Conservation (phyloP, 2,888 invertebrate species). For the Malthinus seriepunctatus region DNA sequence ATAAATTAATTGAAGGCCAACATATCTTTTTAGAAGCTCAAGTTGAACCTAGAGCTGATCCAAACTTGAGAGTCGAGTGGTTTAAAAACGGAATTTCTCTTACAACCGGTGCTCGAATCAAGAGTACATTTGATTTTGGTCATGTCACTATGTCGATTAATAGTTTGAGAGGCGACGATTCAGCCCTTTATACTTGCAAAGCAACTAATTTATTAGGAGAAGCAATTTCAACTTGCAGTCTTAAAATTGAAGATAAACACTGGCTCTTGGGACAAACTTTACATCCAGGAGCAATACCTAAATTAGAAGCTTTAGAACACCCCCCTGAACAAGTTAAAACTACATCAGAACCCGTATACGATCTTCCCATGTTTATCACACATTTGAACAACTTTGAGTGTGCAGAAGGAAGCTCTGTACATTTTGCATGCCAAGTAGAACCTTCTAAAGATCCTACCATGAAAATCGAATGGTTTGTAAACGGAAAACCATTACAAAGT, state of each 20-base stretch:
- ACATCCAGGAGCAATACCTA: slow-evolving; percentile 86
- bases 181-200: slow-evolving; percentile 93
- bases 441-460: slow-evolving; percentile 90
- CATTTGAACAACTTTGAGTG: slow-evolving; percentile 90
- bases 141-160: slow-evolving; percentile 90
- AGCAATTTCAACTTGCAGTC: slow-evolving; percentile 88
- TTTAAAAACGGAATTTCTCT: slow-evolving; percentile 88
- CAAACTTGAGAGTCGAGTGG: slow-evolving; percentile 87
- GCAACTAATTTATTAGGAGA: slow-evolving; percentile 92
- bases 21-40: slow-evolving; percentile 87
- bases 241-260: slow-evolving; percentile 87
- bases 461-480: slow-evolving; percentile 93
- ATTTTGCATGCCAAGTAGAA: slow-evolving; percentile 91
- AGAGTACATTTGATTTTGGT: slow-evolving; percentile 96
- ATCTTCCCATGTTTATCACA: slow-evolving; percentile 85
- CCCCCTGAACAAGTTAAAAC: slow-evolving; percentile 70
- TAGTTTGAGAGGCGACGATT: slow-evolving; percentile 85
- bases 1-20: slow-evolving; percentile 83
- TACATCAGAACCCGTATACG: slow-evolving; percentile 76
- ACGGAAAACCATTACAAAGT: slow-evolving; percentile 85
- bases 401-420: slow-evolving; percentile 83
- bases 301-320: slow-evolving; percentile 84
- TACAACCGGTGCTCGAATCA: slow-evolving; percentile 85
- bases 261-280: slow-evolving; percentile 86
- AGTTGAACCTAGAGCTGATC: slow-evolving; percentile 88